These are phyloP conservation scores for Cairina moschata DNA, from an alignment of 2,113 vertebrate genomes.

Conservation along the genomic window DNA sequence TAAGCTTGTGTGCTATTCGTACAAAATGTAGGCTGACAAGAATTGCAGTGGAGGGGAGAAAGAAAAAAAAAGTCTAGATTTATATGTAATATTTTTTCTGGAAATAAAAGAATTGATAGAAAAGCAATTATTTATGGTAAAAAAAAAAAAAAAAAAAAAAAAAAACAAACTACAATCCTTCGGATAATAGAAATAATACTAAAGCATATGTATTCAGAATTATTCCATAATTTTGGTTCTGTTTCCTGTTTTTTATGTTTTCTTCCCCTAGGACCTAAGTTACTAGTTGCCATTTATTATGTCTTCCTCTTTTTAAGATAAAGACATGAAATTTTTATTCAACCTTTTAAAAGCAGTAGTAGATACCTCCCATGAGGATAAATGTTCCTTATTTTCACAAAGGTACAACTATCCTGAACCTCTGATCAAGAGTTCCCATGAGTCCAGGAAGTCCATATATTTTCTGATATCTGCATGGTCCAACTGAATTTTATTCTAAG, in stretches of 20 bases:
- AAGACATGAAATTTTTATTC: background rate
- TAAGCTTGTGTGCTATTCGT: background rate
- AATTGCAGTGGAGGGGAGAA: background rate
- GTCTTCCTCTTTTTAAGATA: background rate
- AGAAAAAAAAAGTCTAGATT: background rate
- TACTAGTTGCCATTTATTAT: background rate
- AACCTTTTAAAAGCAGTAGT: background rate
- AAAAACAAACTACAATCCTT: background rate
- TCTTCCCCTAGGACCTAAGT: background rate
- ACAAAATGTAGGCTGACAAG: background rate
- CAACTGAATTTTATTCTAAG: background rate
- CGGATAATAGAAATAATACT: background rate
- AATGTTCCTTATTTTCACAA: background rate
- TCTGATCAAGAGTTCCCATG: background rate
- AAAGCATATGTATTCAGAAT: background rate
- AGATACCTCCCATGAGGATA: background rate
- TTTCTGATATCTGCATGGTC: background rate
- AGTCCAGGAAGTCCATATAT: background rate
- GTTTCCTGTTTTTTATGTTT: background rate
- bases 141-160: background rate
- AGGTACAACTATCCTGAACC: background rate
- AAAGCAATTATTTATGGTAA: background rate
- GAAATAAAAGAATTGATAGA: background rate
- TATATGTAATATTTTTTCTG: background rate
- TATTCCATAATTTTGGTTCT: background rate